A percentile compares a stretch with the other conserved stretches of the same genome.
phyloP scores from a whole-genome alignment of 2,113 vertebrate species.

The Hyaena hyaena region DNA sequence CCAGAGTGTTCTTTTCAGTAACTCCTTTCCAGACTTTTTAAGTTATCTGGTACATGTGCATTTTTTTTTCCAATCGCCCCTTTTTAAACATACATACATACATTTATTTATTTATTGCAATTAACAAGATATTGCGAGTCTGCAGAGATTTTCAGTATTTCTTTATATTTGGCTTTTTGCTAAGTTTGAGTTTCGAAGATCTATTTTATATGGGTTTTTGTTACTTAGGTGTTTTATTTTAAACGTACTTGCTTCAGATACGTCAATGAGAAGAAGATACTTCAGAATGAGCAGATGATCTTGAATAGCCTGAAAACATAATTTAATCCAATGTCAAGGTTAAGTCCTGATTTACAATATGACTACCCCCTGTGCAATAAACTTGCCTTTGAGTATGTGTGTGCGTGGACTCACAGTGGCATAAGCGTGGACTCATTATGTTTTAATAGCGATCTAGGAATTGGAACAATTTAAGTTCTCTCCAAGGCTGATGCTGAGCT shows the following conservation, averaged over 20 bases:
- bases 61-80: background rate
- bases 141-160: background rate
- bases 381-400: slow-evolving; percentile 26
- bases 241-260: background rate
- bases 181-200: slow-evolving; percentile 36
- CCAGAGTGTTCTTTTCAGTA: background rate
- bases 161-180: background rate
- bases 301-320: slow-evolving; percentile 52
- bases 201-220: background rate
- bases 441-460: slow-evolving; percentile 19
- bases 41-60: background rate
- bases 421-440: slow-evolving; percentile 3
- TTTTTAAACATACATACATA: no score
- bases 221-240: slow-evolving; percentile 25
- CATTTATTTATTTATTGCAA: background rate
- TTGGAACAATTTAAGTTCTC: slow-evolving; percentile 55
- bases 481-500: slow-evolving; percentile 44
- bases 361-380: background rate
- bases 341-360: slow-evolving; percentile 12
- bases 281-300: slow-evolving; percentile 28
- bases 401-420: background rate
- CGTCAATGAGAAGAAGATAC: background rate
- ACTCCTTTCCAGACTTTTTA: background rate
- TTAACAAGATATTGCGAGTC: background rate
- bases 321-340: background rate